Base-by-base conservation (phyloP, 2,797 vertebrate species). In the Darevskia nairensis region DNA sequence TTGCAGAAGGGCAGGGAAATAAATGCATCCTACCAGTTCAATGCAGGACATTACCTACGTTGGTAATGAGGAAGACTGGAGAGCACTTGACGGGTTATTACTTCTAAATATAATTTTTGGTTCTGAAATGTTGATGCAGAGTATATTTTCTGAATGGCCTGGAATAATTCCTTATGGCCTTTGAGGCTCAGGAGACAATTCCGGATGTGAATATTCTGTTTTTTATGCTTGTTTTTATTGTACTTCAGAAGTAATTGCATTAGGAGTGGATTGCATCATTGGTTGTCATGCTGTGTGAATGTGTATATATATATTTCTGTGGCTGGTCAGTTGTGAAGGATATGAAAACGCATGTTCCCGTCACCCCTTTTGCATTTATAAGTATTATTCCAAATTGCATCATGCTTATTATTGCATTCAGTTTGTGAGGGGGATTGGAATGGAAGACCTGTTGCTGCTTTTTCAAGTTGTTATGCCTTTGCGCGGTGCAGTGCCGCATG, bases 321-420 rank as follows among this genome's bases (percentile, higher is more conserved):
- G 61, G 61, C 21, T 64, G 21, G 61, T 21, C 61, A 64, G 61
- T 21, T 61, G 59, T 50, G 3, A 55, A 15, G 13, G 50, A 55
- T 15, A 23, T 64, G 61, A 64, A 64, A 64, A 23, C 7, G 61
- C 61, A 64, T 4, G 19, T 66, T 91, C 50, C 29, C 86, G 76
- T 87, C 91, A 92, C 59, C 61, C 93, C 92, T 71, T 7, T 39
- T 91, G 83, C 83, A 93, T 64, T 93, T 93, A 92, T 91, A 89
- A 89, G 87, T 93, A 86, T 90, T 92, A 86, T 90, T 90, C 88
- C 80, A 91, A 86, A 90, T 87, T 93, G 69, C 72, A 71, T 80
- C 92, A 82, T 89, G 94, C 85, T 94, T 91, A 84, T 46, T n/a
- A 90, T n/a, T 94, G 91, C 72, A 89, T 92, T 90, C 86, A 87